Evolutionary conservation across 2,888 invertebrate genomes (phyloP), one percentile per base, ranked within the genome.

Genomic region (Pardosa pseudoannulata): DNA sequence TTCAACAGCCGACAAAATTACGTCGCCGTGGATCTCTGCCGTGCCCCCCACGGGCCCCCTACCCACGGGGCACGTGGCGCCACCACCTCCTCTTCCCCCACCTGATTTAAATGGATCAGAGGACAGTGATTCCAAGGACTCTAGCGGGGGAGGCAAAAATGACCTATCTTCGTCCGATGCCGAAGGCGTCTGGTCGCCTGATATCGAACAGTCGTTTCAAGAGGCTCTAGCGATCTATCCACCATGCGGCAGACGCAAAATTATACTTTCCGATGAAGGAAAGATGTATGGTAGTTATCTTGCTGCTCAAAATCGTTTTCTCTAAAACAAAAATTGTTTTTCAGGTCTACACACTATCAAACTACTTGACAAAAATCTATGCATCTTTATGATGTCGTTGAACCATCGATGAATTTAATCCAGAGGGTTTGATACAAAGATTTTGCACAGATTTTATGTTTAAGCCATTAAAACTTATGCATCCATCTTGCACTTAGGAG

Each of bases 201-300:
- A 99, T 93, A 99, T 99, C 93, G 99, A 99, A 93, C 99, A 99
- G 93, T 98, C 98, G 93, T 99, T 99, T 93, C 99, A 99, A 93
- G 99, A 99, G 94, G 99, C 99, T 89, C 94, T 99, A 92, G 98
- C 98, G 91, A 99, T 99, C 92, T 99, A 99, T 94, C 99, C 99
- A 88, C 99, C 99, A 89, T 99, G 99, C 93, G 99, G 99, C 90
- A 94, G 99, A 91, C 94, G 99, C 92, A 99, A 99, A 94, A 99
- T 99, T 92, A 99, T 99, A 91, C 95, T 99, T 91, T 98, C 98
- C 90, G 99, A 99, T 93, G 99, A 99, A 94, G 99, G 99, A 92
- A 99, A 99, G 95, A 99, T 99, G 99, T 99, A 99, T 94, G 99
- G 99, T 99, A 94, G 96, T 78, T 85, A 1, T 36, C 5, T 7